Evolutionary conservation across 2,888 invertebrate genomes (phyloP).

Genomic region (Autographa pulchrina): DNA sequence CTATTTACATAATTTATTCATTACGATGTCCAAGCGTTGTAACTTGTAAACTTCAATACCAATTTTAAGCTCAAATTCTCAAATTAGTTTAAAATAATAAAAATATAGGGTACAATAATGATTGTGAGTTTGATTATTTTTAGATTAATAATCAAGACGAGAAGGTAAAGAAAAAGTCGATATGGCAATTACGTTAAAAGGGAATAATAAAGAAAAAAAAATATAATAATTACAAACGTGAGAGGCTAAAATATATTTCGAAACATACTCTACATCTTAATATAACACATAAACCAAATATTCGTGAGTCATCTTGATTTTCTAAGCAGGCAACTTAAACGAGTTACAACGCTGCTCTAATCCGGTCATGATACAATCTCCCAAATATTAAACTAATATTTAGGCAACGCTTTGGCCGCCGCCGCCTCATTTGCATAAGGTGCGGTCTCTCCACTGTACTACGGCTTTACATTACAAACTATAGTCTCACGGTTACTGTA

Average conservation of each 20-base stretch:
- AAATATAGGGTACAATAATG: too few species aligned
- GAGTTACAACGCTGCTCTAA: slow-evolving; percentile 72
- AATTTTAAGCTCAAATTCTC: not conserved
- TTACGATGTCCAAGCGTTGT: slow-evolving; percentile 64
- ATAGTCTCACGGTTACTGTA: slow-evolving; percentile 32
- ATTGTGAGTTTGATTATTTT: too few species aligned
- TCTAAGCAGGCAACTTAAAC: slow-evolving; percentile 14
- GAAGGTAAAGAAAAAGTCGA: too few species aligned
- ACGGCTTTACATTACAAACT: slow-evolving; percentile 36
- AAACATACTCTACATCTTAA: not conserved
- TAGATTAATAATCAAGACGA: too few species aligned
- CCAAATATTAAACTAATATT: slow-evolving; percentile 89
- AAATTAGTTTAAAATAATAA: too few species aligned
- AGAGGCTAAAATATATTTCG: not conserved
- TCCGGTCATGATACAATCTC: slow-evolving; percentile 82
- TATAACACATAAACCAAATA: not conserved
- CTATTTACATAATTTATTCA: slow-evolving; percentile 89
- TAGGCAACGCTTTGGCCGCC: slow-evolving; percentile 88
- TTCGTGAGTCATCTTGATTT: not conserved
- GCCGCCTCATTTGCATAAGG: slow-evolving; percentile 89
- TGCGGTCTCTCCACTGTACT: slow-evolving; percentile 69
- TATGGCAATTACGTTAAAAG: too few species aligned
- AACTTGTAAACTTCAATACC: slow-evolving; percentile 57
- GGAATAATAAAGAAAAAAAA: not conserved
- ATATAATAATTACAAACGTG: not conserved